Base-by-base conservation (phyloP, 1,140 invertebrate species). In the Platorchestia sp. region DNA sequence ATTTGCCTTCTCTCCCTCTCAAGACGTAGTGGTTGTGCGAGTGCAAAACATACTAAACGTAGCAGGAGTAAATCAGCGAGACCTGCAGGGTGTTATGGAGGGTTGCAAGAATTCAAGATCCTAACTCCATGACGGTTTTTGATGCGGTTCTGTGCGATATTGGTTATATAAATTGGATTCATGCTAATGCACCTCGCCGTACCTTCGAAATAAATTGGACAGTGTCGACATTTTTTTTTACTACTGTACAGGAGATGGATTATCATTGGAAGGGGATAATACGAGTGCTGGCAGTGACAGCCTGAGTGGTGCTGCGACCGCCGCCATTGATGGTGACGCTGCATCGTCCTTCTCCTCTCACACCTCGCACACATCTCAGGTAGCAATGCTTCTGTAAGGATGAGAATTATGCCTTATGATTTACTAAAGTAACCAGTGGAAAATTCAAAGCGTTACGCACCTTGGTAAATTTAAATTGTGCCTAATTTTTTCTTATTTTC, bases 271-370 rank as follows among this genome's bases (percentile, higher is more conserved):
- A 47, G 95, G 95, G 41, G 96, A 95, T 42, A 96, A 95, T 53
- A 95, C 95, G 19, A 96, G 96, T 96, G 96, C 96, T 75, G 95
- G 96, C 10, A 96, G 95, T 89, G 96, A 96, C 86, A 96, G 95
- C 10, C 89, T 96, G 14, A 95, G 95, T 95, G 95, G 96, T 43
- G 95, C 95, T 95, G 59, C n/a, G n/a, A n/a, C 59, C 59, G 7
- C 59, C 27, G 96, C 96, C 51, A 59, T 41, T 41, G 96, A 96
- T 42, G 95, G 86, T 42, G 96, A 96, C 42, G 90, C 91, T 44
- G 95, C 95, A 22, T 96, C 96, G 42, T 96, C 96, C 44, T 95
- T 96, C 51, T 96, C 96, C 44, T 96, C 96, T 45, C 96, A 96
- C 91, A 96, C 96, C 41, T 96, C 96, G n/a, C 96, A 96, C 90